A percentile compares a stretch with the other conserved stretches of the same genome.
Evolutionary conservation across 1,140 invertebrate species (phyloP).

Genomic region (Drosophila seguyi): DNA sequence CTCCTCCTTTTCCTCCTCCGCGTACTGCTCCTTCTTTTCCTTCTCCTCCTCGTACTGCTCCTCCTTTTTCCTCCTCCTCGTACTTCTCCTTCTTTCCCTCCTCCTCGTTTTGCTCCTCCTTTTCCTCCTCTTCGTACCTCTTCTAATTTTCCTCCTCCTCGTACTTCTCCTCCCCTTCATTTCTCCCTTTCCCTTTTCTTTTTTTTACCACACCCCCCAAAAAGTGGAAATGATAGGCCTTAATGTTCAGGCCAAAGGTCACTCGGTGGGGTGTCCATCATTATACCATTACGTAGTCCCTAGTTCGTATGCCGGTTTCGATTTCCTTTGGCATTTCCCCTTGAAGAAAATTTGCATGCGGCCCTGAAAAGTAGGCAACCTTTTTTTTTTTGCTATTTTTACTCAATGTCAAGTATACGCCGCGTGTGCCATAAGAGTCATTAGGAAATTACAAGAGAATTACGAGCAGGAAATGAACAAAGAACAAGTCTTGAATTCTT

Average conservation of each 20-base stretch:
- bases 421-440: conserved; percentile 5
- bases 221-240: not conserved
- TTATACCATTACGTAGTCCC: conserved; percentile 12
- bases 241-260: conserved; percentile 6
- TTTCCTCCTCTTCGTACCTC: no score
- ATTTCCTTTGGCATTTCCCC: not conserved
- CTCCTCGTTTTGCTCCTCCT: not conserved
- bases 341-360: conserved; percentile 4
- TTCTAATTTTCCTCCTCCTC: no score
- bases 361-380: conserved; percentile 41
- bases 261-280: conserved; percentile 13
- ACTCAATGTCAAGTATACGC: conserved; percentile 30
- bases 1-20: no score
- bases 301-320: conserved; percentile 2
- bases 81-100: no score
- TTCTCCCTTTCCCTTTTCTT: not conserved
- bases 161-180: no score
- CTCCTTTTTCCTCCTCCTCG: no score
- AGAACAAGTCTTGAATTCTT: not conserved
- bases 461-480: not conserved
- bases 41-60: no score
- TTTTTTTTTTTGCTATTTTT: not conserved
- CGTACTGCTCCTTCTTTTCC: no score
- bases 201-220: not conserved
- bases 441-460: conserved; percentile 17